A percentile compares a stretch with the other conserved stretches of the same genome.
Conservation (phyloP, 2,113 vertebrate species). For the Pholis gunnellus region DNA sequence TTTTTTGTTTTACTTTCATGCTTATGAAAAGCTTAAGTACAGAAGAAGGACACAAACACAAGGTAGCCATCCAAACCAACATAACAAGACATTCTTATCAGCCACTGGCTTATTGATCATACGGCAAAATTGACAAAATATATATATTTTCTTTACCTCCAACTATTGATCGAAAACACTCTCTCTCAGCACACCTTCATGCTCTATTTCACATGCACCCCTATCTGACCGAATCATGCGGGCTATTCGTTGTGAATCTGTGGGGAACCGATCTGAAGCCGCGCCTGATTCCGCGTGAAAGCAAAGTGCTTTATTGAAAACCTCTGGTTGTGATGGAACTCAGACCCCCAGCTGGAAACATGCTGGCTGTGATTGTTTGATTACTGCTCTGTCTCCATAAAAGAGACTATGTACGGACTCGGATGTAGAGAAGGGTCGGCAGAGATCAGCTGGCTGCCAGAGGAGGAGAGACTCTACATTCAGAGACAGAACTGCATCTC, state of each 20-base stretch:
- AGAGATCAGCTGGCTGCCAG: not conserved
- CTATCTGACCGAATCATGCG: conserved; percentile 13
- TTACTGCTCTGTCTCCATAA: not conserved
- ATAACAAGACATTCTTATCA: not conserved
- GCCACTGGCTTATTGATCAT: not conserved
- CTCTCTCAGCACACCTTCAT: conserved; percentile 35
- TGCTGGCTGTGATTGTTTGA: not conserved
- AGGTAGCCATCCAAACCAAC: not conserved
- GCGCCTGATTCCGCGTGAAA: no score
- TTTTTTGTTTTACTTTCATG: not conserved
- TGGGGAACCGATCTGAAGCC: conserved; percentile 10
- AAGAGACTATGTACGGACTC: not conserved
- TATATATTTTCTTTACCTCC: not conserved
- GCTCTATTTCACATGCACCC: conserved; percentile 40
- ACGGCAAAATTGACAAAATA: not conserved
- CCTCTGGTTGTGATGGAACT: not conserved
- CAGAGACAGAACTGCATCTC: not conserved
- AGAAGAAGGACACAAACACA: not conserved
- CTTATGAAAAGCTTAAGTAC: not conserved
- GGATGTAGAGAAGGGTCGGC: not conserved
- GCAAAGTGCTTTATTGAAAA: not conserved
- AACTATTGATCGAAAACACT: conserved; percentile 35
- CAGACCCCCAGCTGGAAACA: not conserved
- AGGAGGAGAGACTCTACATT: not conserved
- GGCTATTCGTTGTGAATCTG: conserved; percentile 21